Evolutionary conservation across 2,113 vertebrate genomes (phyloP).

Genomic region (Pangasianodon hypophthalmus): DNA sequence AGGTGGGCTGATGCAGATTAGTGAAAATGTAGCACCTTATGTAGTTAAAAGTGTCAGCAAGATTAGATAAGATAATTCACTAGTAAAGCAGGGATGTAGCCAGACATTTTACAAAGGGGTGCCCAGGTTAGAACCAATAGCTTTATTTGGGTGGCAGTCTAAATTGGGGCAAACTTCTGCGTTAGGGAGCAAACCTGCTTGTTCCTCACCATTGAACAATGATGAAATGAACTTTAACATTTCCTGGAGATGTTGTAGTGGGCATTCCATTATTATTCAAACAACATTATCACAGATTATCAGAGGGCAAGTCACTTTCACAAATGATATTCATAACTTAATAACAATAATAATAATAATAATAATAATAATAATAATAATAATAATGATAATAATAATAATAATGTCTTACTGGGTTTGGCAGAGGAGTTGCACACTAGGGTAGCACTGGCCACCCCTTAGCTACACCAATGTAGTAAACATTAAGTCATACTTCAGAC

Average conservation of each 20-base stretch:
- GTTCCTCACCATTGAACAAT: background rate
- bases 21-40: background rate
- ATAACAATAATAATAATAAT: no score
- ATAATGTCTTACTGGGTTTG: no score
- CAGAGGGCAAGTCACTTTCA: background rate
- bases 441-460: no score
- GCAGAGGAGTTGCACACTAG: no score
- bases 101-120: background rate
- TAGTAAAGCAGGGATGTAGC: background rate
- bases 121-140: background rate
- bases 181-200: background rate
- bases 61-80: background rate
- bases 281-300: background rate
- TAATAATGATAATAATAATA: no score
- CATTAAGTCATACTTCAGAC: no score
- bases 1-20: constrained; percentile 69
- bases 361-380: no score
- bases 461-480: no score
- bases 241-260: no score
- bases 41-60: background rate
- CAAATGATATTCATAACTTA: no score
- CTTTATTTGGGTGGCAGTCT: background rate
- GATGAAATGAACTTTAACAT: background rate
- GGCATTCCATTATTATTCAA: no score
- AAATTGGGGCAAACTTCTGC: background rate